Conservation (phyloP, 2,113 vertebrate species). For the Dicaeum eximium region DNA sequence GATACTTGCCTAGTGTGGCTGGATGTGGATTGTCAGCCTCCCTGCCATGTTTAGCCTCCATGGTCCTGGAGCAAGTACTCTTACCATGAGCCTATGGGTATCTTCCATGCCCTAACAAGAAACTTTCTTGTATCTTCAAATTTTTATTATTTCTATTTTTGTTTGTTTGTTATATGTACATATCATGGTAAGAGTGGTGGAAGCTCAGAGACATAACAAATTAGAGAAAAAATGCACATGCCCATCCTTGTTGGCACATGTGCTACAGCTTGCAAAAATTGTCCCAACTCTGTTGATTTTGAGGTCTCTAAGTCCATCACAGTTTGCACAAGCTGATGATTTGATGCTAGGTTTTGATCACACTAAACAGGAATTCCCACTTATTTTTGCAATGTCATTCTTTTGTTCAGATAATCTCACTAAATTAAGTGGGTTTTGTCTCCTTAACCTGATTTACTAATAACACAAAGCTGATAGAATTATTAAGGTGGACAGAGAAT, state of each 20-base stretch:
- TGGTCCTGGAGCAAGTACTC: background rate
- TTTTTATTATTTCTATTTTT: no score
- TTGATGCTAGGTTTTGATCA: background rate
- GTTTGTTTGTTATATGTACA: background rate
- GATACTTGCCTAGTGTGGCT: rapidly evolving
- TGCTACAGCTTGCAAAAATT: background rate
- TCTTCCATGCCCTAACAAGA: background rate
- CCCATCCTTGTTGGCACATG: background rate
- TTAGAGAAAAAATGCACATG: background rate
- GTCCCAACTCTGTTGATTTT: background rate
- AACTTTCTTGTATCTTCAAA: background rate
- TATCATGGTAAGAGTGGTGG: background rate
- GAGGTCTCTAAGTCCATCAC: background rate
- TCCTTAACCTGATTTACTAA: background rate
- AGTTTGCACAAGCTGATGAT: background rate
- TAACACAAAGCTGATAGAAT: background rate
- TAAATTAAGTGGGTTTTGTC: background rate
- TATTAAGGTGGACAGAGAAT: background rate
- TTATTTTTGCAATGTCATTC: background rate
- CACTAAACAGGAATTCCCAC: background rate
- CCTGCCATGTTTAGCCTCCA: rapidly evolving
- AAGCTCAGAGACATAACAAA: background rate
- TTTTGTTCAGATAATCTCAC: background rate
- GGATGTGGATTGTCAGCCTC: background rate
- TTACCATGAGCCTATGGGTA: background rate